Conservation (phyloP, 2,113 vertebrate genomes). For the Sarotherodon lohbergeri region DNA sequence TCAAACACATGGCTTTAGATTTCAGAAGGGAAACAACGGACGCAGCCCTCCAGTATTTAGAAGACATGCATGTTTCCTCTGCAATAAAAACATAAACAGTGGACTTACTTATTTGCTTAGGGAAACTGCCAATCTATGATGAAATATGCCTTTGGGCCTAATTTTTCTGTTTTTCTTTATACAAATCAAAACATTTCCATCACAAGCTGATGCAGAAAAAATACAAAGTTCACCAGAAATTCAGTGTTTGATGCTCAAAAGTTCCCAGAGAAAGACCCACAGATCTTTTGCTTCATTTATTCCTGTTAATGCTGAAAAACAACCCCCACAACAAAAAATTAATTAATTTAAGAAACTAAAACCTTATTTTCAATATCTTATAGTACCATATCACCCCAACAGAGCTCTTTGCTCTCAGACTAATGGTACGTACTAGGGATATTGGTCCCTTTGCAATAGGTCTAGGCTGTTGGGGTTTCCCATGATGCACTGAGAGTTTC, state of each 20-base stretch:
- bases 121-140: not conserved
- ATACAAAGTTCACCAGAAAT: not conserved
- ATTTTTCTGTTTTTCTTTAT: not conserved
- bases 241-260: not conserved
- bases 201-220: not conserved
- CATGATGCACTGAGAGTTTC: not conserved
- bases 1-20: not conserved
- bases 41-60: no score
- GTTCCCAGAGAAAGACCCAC: not conserved
- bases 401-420: not conserved
- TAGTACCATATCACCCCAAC: not conserved
- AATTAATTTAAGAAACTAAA: not conserved
- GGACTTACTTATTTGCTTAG: not conserved
- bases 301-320: not conserved
- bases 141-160: not conserved
- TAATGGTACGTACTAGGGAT: not conserved
- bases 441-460: not conserved
- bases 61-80: not conserved
- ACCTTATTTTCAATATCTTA: not conserved
- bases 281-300: not conserved
- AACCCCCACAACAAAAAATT: not conserved
- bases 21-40: not conserved
- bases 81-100: not conserved
- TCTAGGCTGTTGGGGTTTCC: not conserved
- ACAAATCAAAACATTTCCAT: not conserved